A percentile compares a stretch with the other conserved stretches of the same genome.
These are phyloP conservation scores for Syngnathus typhle DNA, from an alignment of 2,113 vertebrate genomes.

Conservation along the genomic window DNA sequence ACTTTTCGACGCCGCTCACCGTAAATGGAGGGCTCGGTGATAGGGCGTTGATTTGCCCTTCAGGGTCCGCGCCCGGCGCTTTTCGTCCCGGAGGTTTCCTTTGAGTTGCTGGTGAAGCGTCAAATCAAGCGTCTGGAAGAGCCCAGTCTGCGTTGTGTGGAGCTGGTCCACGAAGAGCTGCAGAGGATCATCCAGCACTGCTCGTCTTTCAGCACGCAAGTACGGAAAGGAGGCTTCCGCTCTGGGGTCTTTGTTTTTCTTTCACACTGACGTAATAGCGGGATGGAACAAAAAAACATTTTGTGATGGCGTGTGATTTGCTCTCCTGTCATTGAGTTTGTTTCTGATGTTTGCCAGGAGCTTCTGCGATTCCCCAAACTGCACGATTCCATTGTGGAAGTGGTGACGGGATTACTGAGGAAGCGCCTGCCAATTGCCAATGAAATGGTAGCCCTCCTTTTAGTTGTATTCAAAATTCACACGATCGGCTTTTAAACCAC, in stretches of 20 bases:
- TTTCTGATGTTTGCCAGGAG: conserved; percentile 61
- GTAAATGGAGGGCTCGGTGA: no score
- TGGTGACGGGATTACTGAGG: conserved; percentile 75
- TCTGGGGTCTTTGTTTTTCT: no score
- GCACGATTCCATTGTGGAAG: conserved; percentile 79
- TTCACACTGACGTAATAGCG: not conserved
- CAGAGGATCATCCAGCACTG: conserved; percentile 80
- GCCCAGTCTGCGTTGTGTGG: conserved; percentile 75
- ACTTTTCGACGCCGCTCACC: not conserved
- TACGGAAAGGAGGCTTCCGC: conserved; percentile 18
- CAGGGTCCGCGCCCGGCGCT: conserved; percentile 76
- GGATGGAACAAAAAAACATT: no score
- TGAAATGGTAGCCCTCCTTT: conserved; percentile 70
- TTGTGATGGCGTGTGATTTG: not conserved
- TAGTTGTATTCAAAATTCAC: not conserved
- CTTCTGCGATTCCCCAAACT: conserved; percentile 78
- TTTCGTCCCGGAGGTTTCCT: conserved; percentile 77
- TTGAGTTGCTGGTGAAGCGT: conserved; percentile 77
- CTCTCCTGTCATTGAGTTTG: not conserved
- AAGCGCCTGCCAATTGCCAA: conserved; percentile 78
- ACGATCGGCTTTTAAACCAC: not conserved
- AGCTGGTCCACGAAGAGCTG: conserved; percentile 78
- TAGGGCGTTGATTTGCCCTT: not conserved
- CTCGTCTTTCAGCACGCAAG: conserved; percentile 75
- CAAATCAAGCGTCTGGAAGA: conserved; percentile 80